phyloP scores from a whole-genome alignment of 2,888 invertebrate genomes.

The Sarcophaga carnaria region DNA sequence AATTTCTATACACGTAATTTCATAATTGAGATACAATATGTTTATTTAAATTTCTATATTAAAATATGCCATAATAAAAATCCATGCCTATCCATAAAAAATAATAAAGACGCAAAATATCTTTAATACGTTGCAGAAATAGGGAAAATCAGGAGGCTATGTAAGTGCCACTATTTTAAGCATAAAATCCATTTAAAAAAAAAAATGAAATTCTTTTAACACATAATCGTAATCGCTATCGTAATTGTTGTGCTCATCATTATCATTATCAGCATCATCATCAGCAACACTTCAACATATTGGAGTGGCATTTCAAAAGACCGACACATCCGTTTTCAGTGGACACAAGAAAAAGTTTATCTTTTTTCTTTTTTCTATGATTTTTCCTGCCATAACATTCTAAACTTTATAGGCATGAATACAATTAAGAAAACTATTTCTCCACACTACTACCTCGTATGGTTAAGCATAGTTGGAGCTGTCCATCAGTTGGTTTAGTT shows the following conservation, averaged over 20 bases:
- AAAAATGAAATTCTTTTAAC: background rate
- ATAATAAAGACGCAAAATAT: too few relatives aligned
- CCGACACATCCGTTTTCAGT: slow-evolving; percentile 68
- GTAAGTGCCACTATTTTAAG: slow-evolving; percentile 11
- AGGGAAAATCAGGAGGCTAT: slow-evolving; percentile 29
- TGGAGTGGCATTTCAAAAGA: slow-evolving; percentile 66
- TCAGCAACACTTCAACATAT: slow-evolving; percentile 54
- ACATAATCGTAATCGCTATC: background rate
- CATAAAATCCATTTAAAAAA: slow-evolving; percentile 24
- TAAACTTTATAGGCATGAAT: slow-evolving; percentile 35
- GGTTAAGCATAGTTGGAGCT: background rate
- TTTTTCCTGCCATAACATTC: slow-evolving; percentile 35
- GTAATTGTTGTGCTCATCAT: background rate
- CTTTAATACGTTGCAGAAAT: too few relatives aligned
- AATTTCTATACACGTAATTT: too few relatives aligned
- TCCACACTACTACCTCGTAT: background rate
- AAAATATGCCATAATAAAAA: too few relatives aligned
- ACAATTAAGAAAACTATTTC: slow-evolving; percentile 18
- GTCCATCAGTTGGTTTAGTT: slow-evolving; percentile 5
- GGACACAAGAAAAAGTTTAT: slow-evolving; percentile 63
- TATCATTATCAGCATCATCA: slow-evolving; percentile 30
- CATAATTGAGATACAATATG: too few relatives aligned
- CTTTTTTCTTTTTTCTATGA: background rate
- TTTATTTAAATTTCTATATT: too few relatives aligned
- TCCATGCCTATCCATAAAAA: too few relatives aligned